Base-by-base conservation (phyloP, 2,888 invertebrate species). In the Zhengitettix transpicula region DNA sequence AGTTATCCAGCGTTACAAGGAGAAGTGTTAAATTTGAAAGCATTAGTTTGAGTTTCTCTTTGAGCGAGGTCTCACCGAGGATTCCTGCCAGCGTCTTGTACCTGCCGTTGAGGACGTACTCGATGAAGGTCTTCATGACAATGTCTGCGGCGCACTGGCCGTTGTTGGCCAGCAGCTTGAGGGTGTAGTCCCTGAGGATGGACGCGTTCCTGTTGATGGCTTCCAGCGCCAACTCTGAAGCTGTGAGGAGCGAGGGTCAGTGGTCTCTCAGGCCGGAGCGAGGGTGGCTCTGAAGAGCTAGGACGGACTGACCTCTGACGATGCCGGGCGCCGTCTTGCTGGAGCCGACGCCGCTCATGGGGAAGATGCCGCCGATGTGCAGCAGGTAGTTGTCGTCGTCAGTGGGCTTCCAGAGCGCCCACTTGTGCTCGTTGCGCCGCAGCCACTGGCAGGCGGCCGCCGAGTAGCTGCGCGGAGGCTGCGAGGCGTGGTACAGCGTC, bases 121-220 rank as follows among this genome's bases (percentile, higher is more conserved):
- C 81, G 59, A 89, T 86, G 69, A 88, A 87, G 0, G 80, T 76
- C 64, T 82, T 84, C 82, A 89, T 83, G 0, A 86, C 88, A 64
- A 79, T 76, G 68, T 88, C 87, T 0, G 87, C 75, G 60, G 79
- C 78, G 69, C 89, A 89, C 64, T 82, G 77, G 0, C 86, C 87
- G 67, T 88, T 81, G 55, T 77, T 75, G 0, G 75, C 73, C 11
- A 78, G 65, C 61, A 88, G 67, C 52, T 75, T 70, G 16, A 89
- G 68, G 14, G 77, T 72, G 68, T 84, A 84, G 64, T 84, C 79
- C 1, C 74, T 71, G 41, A 89, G 71, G 11, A 87, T 70, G 0
- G 73, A 71, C 0, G 69, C 66, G 67, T 85, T 81, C 0, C 64
- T 62, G 68, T 88, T 88, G 58, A 89, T 77, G 3, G 81, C 79